Conservation (phyloP, 2,888 invertebrate genomes). For the Hypomecis punctinalis region DNA sequence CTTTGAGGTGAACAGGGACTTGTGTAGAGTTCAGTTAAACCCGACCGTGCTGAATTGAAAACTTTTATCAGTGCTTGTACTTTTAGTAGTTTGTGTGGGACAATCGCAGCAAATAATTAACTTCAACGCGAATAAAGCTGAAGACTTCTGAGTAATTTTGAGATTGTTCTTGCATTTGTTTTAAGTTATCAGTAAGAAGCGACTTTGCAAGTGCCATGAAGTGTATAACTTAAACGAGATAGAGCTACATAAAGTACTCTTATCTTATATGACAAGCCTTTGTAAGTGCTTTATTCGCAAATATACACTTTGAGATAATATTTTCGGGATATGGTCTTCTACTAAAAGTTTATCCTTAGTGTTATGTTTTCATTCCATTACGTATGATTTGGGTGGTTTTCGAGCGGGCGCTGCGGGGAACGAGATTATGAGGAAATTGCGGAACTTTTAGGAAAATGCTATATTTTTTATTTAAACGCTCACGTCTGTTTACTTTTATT, state of each 20-base stretch:
- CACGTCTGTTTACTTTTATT: conserved; percentile 45
- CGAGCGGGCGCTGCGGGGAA: conserved; percentile 54
- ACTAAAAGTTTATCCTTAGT: conserved; percentile 55
- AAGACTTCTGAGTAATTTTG: no score
- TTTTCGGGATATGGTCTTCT: conserved; percentile 35
- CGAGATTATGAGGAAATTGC: conserved; percentile 50
- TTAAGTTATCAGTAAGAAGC: no score
- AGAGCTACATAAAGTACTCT: no score
- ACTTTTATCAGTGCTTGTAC: conserved; percentile 8
- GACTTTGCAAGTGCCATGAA: no score
- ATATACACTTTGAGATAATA: conserved; percentile 18
- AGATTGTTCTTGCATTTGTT: no score
- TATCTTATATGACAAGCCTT: no score
- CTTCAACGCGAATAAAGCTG: no score
- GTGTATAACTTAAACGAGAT: no score
- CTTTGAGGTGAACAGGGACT: conserved; percentile 41
- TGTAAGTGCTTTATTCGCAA: conserved; percentile 8
- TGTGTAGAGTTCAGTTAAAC: conserved; percentile 17
- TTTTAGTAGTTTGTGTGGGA: background rate
- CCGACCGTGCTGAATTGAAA: background rate
- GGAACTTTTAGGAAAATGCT: conserved; percentile 27
- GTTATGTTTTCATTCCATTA: conserved; percentile 73
- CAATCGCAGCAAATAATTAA: background rate
- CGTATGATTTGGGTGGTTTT: conserved; percentile 61
- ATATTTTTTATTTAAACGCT: conserved; percentile 16